Conservation (phyloP, 2,888 invertebrate genomes). For the Plusia festucae region DNA sequence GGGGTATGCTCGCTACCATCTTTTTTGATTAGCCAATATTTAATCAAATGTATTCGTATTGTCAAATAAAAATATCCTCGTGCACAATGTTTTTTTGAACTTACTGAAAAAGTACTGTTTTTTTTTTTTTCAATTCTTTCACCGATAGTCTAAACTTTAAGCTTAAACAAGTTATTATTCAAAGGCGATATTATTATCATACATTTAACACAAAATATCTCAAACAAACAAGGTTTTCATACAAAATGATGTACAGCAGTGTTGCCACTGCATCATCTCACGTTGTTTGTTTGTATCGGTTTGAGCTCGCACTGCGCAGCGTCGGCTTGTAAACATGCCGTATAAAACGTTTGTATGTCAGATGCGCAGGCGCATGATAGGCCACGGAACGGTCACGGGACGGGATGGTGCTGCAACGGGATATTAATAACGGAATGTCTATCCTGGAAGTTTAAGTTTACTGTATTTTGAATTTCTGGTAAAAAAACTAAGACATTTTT, state of each 20-base stretch:
- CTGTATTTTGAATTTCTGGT: too few relatives aligned
- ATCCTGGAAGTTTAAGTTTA: too few relatives aligned
- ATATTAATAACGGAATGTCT: slow-evolving; percentile 2
- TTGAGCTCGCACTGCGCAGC: slow-evolving; percentile 44
- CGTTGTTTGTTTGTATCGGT: slow-evolving; percentile 39
- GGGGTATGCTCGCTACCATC: too few relatives aligned
- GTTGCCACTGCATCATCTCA: slow-evolving; percentile 9
- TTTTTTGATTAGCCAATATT: too few relatives aligned
- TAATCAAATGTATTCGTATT: too few relatives aligned
- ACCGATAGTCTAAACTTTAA: too few relatives aligned
- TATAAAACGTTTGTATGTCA: slow-evolving; percentile 62
- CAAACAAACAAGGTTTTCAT: background rate
- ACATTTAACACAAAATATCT: slow-evolving; percentile 1
- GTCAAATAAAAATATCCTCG: background rate
- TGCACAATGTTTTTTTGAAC: background rate
- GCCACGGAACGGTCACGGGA: slow-evolving; percentile 30
- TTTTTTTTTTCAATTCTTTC: too few relatives aligned
- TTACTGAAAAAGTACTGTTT: background rate
- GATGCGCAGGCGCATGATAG: slow-evolving; percentile 35
- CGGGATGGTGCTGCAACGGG: slow-evolving; percentile 8
- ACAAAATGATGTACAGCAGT: background rate
- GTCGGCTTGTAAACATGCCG: slow-evolving; percentile 59
- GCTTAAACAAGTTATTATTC: background rate
- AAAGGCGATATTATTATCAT: background rate
- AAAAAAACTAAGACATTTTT: too few relatives aligned